A percentile compares a stretch with the other conserved stretches of the same genome.
Conservation (phyloP, 2,797 vertebrate genomes). For the Brachyrhaphis roseni region DNA sequence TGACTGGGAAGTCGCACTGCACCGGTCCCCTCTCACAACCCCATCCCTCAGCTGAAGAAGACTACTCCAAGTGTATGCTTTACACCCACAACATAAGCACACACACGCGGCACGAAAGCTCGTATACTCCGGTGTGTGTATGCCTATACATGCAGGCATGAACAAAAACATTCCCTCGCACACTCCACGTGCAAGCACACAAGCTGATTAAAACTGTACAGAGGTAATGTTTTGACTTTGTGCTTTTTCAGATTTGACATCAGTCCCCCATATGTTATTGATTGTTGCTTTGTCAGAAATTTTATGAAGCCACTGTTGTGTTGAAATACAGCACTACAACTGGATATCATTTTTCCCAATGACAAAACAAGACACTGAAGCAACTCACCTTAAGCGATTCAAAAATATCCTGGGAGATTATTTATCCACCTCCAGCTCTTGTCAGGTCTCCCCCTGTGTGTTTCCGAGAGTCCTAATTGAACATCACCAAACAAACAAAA, state of each 20-base stretch:
- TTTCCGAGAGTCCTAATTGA: constrained; percentile 34
- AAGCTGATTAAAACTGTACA: constrained; percentile 18
- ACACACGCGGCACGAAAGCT: constrained; percentile 17
- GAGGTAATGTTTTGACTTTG: background rate
- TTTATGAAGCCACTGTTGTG: background rate
- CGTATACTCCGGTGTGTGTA: constrained; percentile 2
- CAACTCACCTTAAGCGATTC: constrained; percentile 67
- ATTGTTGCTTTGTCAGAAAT: constrained; percentile 18
- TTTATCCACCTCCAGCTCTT: constrained; percentile 28
- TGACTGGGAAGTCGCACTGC: constrained; percentile 74
- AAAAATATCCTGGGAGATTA: constrained; percentile 47
- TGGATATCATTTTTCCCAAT: background rate
- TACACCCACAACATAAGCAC: constrained; percentile 11
- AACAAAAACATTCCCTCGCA: constrained; percentile 8
- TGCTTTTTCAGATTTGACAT: constrained; percentile 1
- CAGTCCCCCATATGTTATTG: constrained; percentile 12
- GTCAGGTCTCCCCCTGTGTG: constrained; percentile 19
- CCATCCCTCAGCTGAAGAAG: constrained; percentile 9
- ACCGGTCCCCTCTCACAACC: constrained; percentile 47
- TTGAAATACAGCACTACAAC: constrained; percentile 1
- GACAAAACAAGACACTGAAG: background rate
- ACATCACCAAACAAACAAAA: constrained; percentile 67
- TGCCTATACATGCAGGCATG: background rate
- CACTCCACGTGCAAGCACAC: constrained; percentile 17
- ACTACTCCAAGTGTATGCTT: constrained; percentile 22